Evolutionary conservation across 2,797 vertebrate genomes (phyloP), one percentile per base, ranked within the genome.

Genomic region (Aselliscus stoliczkanus): DNA sequence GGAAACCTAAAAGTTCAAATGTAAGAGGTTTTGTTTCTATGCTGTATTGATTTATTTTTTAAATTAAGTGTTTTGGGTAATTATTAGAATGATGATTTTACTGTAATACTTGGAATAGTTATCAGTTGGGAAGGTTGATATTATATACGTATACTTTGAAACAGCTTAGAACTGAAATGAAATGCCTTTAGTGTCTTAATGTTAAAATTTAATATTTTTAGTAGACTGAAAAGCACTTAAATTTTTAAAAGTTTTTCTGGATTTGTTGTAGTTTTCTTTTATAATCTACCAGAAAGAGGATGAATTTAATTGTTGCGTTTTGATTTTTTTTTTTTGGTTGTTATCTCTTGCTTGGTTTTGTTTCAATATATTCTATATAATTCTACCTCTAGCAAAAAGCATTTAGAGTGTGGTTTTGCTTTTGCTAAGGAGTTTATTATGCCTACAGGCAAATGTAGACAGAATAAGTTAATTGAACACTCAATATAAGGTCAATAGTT

Each of bases 141-240:
- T 77, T 81, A 84, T 70, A 37, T 82, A 23, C 42, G 13, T 8
- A 14, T 31, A 21, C 27, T 86, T 85, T 88, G 34, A 76, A 90
- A 84, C 20, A n/a, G 72, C 95, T 54, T 11, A 84, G 12, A 95
- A 88, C 72, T 90, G 13, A 83, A 82, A 47, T 83, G 14, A 91
- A 90, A 34, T 54, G 29, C 17, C 47, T 79, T 86, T 91, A 81
- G 44, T 75, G 62, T 92, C 70, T 90, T 69, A 64, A 52, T 42
- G 54, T 75, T 37, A 82, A 90, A 90, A 70, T 88, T 62, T 72
- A 37, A 56, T 75, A 93, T 60, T 83, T 75, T 95, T 93, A 60
- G 31, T 80, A 54, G n/a, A 50, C 42, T 72, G 9, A 67, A 92
- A 85, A 84, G 81, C n/a, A 73, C 8, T 58, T 65, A 60, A 15